A percentile compares a stretch with the other conserved stretches of the same genome.
Conservation (phyloP, 2,888 invertebrate genomes). For the Acleris literana region DNA sequence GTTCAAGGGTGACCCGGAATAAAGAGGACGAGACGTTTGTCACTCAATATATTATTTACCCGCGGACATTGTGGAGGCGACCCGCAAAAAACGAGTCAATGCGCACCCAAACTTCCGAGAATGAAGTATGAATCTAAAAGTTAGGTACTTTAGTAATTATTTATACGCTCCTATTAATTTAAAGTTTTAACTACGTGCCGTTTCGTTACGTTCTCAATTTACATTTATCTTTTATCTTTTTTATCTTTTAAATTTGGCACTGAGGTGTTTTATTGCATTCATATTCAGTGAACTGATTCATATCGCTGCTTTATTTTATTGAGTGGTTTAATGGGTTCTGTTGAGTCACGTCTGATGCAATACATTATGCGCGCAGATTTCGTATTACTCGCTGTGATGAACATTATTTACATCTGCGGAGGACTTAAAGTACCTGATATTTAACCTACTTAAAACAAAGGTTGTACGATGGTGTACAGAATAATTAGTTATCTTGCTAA, state of each 20-base stretch:
- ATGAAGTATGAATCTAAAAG: conserved; percentile 20
- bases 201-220: not conserved
- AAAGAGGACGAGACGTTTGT: conserved; percentile 73
- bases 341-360: conserved; percentile 22
- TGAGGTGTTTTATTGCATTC: conserved; percentile 10
- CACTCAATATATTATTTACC: conserved; percentile 76
- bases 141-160: conserved; percentile 14
- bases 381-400: conserved; percentile 6
- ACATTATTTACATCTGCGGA: conserved; percentile 10
- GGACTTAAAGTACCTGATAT: not conserved
- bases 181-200: not conserved
- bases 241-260: not conserved
- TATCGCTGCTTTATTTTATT: conserved; percentile 18
- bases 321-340: not conserved
- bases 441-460: too few species aligned
- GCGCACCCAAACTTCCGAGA: conserved; percentile 1
- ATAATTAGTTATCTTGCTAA: too few species aligned
- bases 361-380: conserved; percentile 1
- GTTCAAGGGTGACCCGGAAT: conserved; percentile 77
- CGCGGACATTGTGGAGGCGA: conserved; percentile 51
- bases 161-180: conserved; percentile 1
- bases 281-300: conserved; percentile 12
- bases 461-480: too few species aligned
- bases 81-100: conserved; percentile 32
- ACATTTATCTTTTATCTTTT: not conserved